Base-by-base conservation (phyloP, 2,797 vertebrate genomes). In the Lindbergichthys nudifrons region DNA sequence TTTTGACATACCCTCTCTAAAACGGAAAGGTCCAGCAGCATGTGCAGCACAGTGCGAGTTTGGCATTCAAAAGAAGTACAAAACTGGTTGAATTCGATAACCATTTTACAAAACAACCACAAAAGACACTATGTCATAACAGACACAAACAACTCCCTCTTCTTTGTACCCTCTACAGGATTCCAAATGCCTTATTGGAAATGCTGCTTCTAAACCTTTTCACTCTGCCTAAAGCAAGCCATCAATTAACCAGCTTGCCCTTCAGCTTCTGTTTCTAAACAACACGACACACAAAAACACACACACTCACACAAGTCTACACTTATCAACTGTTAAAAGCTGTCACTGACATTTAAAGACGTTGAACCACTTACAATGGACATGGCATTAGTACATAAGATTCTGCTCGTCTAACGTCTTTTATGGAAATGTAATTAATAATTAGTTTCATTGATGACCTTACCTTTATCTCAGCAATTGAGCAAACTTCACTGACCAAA, bases 111-210 rank as follows among this genome's bases (percentile, higher is more conserved):
- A 70, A 83, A 59, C 36, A 72, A 50, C 36, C 43, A 63, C 61
- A 63, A 80, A 75, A 74, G 47, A 36, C 19, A 81, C 3, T 16
- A 6, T 83, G 77, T 84, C 46, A 81, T 67, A 73, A 76, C n/a
- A 68, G 56, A 79, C 65, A 74, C 59, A 70, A 73, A 82, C 56
- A 77, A 51, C 46, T 58, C 63, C 19, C 19, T 63, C 3, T 73
- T 84, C 60, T 46, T 70, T 60, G 50, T 50, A 62, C 18, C 32
- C 42, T 66, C 74, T 75, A 48, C 61, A 65, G 15, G 59, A 72
- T 70, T 47, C 48, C 45, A 86, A 83, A 84, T 45, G 23, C 66
- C 80, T 74, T 76, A 86, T 72, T 77, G 81, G 66, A 84, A 80
- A 75, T 68, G 36, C 53, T 64, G 59, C 73, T 73, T 71, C 62